phyloP scores from a whole-genome alignment of 2,888 invertebrate genomes.

The Colletes collaris region DNA sequence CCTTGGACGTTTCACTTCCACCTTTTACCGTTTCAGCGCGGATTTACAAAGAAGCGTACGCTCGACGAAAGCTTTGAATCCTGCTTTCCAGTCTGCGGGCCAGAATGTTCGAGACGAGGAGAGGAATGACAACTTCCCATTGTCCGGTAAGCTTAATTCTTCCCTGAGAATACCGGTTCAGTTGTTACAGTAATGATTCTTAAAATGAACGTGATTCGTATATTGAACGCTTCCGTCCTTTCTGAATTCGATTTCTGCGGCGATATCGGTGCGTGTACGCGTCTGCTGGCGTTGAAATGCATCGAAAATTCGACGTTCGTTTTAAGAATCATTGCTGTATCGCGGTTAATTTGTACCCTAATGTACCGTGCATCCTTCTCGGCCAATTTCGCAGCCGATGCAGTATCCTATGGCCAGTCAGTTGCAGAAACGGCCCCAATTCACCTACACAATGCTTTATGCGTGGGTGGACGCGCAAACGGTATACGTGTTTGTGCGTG shows the following conservation, averaged over 20 bases:
- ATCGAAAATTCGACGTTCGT: too few relatives aligned
- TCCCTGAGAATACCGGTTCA: too few relatives aligned
- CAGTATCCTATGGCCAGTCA: background rate
- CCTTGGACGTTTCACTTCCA: background rate
- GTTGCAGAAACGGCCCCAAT: slow-evolving; percentile 25
- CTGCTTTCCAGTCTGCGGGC: slow-evolving; percentile 83
- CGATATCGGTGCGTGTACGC: too few relatives aligned
- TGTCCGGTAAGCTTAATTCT: slow-evolving; percentile 75
- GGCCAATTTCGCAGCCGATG: slow-evolving; percentile 52
- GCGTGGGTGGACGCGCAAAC: background rate
- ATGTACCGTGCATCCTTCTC: slow-evolving; percentile 29
- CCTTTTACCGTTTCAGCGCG: slow-evolving; percentile 51
- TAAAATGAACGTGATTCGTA: too few relatives aligned
- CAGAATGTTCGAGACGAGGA: slow-evolving; percentile 57
- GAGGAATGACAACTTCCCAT: slow-evolving; percentile 62
- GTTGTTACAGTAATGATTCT: too few relatives aligned
- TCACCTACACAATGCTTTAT: slow-evolving; percentile 57
- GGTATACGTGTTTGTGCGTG: background rate
- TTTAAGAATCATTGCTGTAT: background rate
- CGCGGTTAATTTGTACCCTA: slow-evolving; percentile 38
- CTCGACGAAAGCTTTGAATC: slow-evolving; percentile 88
- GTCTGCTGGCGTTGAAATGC: too few relatives aligned
- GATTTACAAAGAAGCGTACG: slow-evolving; percentile 83
- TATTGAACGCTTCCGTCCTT: too few relatives aligned
- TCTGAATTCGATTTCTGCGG: too few relatives aligned